Evolutionary conservation across 1,140 invertebrate genomes (phyloP), one percentile per base, ranked within the genome.

Genomic region (Mylabris phalerata): DNA sequence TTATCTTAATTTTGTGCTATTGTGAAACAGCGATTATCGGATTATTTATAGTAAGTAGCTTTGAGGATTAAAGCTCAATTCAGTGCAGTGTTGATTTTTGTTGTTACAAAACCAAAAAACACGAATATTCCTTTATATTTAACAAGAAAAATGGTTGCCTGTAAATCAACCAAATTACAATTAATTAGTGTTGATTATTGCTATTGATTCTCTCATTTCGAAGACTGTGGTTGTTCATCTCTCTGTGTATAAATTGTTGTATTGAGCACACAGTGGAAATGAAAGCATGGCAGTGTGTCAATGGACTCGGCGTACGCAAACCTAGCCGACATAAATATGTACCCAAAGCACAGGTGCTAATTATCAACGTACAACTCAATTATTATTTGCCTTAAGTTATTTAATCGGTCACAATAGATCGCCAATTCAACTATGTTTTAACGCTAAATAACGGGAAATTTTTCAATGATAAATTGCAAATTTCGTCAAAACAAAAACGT

Each of bases 201-300:
- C 11, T 59, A 38, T 25, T 11, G 26, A 47, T 24, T 11, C 24
- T 50, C 3, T 43, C 4, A 25, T n/a, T 50, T 32, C 7, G 32
- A 32, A 32, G 32, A 32, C 7, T 59, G 43, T 48, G 54, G 55
- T 61, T 51, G 55, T 59, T 45, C 55, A 50, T 49, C 60, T 67
- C 57, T 62, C 68, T 70, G 67, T 68, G 68, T 68, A 68, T 63
- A 66, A 63, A 59, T 62, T 64, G 57, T 63, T 59, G 52, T 68
- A 71, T 72, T 71, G 67, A 58, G 71, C 67, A 72, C 71, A 71
- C 68, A 70, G 71, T 69, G 61, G 64, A 67, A 72, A 69, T 59
- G 69, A 72, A 69, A 72, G 64, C 68, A 70, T 71, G 71, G 61
- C 69, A 72, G 69, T 71, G 56, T 69, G 69, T 70, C 68, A 71